Evolutionary conservation across 1,140 invertebrate species (phyloP), one percentile per base, ranked within the genome.

Genomic region (Platorchestia sp.): DNA sequence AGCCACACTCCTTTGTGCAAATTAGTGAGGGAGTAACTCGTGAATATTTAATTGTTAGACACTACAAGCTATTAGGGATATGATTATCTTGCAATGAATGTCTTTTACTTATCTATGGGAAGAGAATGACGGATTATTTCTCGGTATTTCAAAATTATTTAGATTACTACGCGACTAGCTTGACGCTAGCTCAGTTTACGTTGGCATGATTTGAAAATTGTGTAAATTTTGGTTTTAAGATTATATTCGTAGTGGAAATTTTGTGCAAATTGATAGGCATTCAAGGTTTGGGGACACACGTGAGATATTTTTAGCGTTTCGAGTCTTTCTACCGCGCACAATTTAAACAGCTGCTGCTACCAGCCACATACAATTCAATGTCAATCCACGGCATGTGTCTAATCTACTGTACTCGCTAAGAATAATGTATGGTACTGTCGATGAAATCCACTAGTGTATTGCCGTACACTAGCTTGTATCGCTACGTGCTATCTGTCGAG

Each of bases 401-500:
- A 75, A 75, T 75, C 59, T 75, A 75, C n/a, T n/a, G n/a, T n/a
- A n/a, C 10, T 19, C 59, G 59, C 27, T 75, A 75, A 22, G 59
- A 36, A 75, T 75, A 75, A 27, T 36, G 59, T 75, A 36, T 75
- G 59, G 59, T 36, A 75, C 36, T 22, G 59, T 3, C 59, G 1
- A 36, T 75, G 10, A 75, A 75, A 27, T 27, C 59, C 59, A 36
- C 59, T 3, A 75, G 27, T 75, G 59, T 75, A 75, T 75, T 75
- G 19, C 19, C 47, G 47, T 51, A 36, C 14, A 36, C 10, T 75
- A 27, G 14, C 27, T 27, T 75, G 27, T 75, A 75, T 75, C 59
- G 59, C 59, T 75, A 75, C 41, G 87, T 89, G 43, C n/a, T 89
- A 42, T 89, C 5, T 93, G 91, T 93, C 91, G 45, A 47, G 40